Conservation (phyloP, 2,797 vertebrate genomes). For the Smutsia gigantea region DNA sequence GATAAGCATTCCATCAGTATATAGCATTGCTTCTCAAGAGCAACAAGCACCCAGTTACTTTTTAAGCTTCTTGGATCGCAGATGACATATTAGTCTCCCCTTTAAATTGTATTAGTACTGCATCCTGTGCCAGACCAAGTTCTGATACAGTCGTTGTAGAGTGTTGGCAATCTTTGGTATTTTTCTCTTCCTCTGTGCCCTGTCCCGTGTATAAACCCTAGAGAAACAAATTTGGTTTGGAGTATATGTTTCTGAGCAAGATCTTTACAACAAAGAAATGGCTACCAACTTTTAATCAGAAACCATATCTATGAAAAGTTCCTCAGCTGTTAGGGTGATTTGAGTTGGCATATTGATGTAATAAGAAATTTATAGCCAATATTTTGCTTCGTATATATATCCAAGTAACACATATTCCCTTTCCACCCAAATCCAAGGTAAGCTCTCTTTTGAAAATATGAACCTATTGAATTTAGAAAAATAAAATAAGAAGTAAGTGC, state of each 20-base stretch:
- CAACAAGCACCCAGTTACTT: neutral
- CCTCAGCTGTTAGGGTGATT: neutral
- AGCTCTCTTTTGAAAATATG: neutral
- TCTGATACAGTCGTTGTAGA: neutral
- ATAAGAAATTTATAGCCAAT: neutral
- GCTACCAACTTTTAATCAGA: neutral
- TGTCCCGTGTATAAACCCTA: neutral
- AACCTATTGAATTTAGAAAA: neutral
- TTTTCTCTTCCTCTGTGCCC: neutral
- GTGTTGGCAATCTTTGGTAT: neutral
- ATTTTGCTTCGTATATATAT: neutral
- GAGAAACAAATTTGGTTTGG: neutral
- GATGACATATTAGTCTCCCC: neutral
- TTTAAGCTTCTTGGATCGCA: neutral
- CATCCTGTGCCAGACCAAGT: neutral
- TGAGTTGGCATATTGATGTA: neutral
- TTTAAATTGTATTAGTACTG: neutral
- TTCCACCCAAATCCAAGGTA: conserved; percentile 3
- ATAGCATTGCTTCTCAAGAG: neutral
- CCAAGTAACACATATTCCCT: neutral
- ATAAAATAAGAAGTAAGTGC: neutral
- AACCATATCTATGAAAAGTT: neutral
- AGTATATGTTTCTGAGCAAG: neutral
- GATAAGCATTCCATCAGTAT: neutral
- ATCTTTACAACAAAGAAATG: neutral